These are phyloP conservation scores for Eremophila alpestris DNA, from an alignment of 2,797 vertebrate species.

Conservation along the genomic window DNA sequence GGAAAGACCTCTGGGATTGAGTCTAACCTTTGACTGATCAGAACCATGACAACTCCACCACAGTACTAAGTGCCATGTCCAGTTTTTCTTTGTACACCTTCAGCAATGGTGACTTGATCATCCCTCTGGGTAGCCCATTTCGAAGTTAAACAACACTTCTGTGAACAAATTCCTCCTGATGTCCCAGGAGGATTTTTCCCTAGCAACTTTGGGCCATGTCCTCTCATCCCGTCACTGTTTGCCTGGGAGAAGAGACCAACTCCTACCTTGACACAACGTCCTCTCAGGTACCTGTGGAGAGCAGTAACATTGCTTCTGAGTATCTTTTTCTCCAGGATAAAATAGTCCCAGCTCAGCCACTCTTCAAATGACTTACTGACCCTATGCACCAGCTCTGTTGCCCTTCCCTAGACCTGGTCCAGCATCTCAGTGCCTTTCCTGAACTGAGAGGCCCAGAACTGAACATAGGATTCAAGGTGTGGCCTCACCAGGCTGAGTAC, in stretches of 20 bases:
- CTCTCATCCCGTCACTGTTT: background rate
- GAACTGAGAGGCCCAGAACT: background rate
- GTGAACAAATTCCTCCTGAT: background rate
- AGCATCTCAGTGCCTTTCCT: background rate
- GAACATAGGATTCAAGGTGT: background rate
- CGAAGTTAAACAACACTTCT: background rate
- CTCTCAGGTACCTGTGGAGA: background rate
- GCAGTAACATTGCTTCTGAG: too few relatives aligned
- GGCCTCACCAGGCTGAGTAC: too few relatives aligned
- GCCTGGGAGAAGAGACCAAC: background rate
- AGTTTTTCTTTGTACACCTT: background rate
- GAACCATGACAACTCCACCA: background rate
- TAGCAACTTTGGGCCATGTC: background rate
- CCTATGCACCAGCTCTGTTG: background rate
- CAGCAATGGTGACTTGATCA: fast-evolving
- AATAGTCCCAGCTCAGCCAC: background rate
- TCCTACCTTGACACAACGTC: background rate
- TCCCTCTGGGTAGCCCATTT: background rate
- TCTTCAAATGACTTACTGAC: background rate
- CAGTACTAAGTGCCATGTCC: too few relatives aligned
- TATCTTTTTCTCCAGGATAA: background rate
- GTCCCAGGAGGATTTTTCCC: background rate
- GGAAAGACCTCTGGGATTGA: background rate
- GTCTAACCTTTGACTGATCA: background rate
- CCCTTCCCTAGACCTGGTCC: fast-evolving